Percentiles rank a stretch among this genome's conserved stretches.
Evolutionary conservation across 1,140 invertebrate genomes (phyloP).

Genomic region (Drosophila aff.): DNA sequence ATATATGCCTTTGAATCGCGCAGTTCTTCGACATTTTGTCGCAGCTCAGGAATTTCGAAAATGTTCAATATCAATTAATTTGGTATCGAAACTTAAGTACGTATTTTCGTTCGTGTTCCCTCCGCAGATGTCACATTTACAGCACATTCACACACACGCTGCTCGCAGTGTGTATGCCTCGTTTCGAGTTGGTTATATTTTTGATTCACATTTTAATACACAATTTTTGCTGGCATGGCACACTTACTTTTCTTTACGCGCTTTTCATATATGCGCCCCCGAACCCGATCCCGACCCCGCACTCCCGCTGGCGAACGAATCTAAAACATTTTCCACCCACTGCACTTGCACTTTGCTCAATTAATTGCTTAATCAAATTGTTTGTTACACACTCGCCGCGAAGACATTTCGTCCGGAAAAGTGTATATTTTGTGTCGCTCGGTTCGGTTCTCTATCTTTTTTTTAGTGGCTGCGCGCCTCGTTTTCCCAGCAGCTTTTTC

Average conservation of each 20-base stretch:
- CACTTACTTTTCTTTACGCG: constrained; percentile 82
- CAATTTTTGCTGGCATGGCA: constrained; percentile 62
- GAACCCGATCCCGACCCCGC: constrained; percentile 17
- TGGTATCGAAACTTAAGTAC: constrained; percentile 30
- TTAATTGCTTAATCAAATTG: constrained; percentile 82
- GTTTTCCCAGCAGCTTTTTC: constrained; percentile 43
- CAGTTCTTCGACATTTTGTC: constrained; percentile 79
- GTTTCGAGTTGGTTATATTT: constrained; percentile 66
- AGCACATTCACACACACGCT: not conserved
- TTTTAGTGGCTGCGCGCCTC: constrained; percentile 48
- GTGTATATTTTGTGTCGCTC: constrained; percentile 50
- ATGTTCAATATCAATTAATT: constrained; percentile 78
- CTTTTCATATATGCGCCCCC: constrained; percentile 68
- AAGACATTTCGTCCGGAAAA: constrained; percentile 69
- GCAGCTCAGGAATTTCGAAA: constrained; percentile 55
- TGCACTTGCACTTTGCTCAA: constrained; percentile 80
- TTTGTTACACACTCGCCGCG: constrained; percentile 62
- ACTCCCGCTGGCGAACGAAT: constrained; percentile 34
- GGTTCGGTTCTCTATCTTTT: constrained; percentile 41
- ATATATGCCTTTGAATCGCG: constrained; percentile 51
- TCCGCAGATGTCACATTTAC: constrained; percentile 55
- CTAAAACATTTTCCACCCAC: constrained; percentile 79
- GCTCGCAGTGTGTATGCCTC: constrained; percentile 72
- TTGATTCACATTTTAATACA: constrained; percentile 81
- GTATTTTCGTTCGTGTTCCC: constrained; percentile 18